Percentiles rank a stretch among this genome's conserved stretches.
Conservation (phyloP, 2,888 invertebrate species). For the Drosophila picticornis region DNA sequence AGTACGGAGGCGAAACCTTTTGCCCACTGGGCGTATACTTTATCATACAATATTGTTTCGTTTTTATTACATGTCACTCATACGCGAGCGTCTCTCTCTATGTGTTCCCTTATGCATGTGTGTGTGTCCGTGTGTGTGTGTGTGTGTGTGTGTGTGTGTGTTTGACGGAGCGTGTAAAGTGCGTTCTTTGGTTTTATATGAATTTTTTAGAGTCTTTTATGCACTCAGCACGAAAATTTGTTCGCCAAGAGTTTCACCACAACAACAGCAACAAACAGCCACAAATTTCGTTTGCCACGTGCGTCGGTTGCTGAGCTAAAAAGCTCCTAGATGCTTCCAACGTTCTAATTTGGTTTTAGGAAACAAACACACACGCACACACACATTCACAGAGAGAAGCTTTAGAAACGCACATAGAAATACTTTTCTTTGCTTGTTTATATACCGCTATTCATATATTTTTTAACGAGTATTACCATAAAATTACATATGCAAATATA, state of each 20-base stretch:
- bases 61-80: slow-evolving; percentile 80
- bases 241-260: slow-evolving; percentile 71
- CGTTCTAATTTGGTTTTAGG: slow-evolving; percentile 65
- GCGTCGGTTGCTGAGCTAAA: slow-evolving; percentile 39
- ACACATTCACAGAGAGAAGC: slow-evolving; percentile 15
- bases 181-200: slow-evolving; percentile 80
- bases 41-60: slow-evolving; percentile 81
- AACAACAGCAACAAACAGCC: slow-evolving; percentile 47
- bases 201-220: slow-evolving; percentile 79
- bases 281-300: slow-evolving; percentile 66
- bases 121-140: slow-evolving; percentile 24
- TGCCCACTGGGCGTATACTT: slow-evolving; percentile 81
- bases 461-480: slow-evolving; percentile 79
- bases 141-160: slow-evolving; percentile 26
- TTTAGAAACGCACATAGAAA: slow-evolving; percentile 16
- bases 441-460: slow-evolving; percentile 60
- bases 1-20: slow-evolving; percentile 50
- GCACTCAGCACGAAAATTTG: slow-evolving; percentile 79
- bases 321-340: slow-evolving; percentile 38
- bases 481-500: slow-evolving; percentile 80
- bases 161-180: slow-evolving; percentile 72
- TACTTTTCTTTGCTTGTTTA: slow-evolving; percentile 54
- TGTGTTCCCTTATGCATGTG: slow-evolving; percentile 10
- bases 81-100: slow-evolving; percentile 55
- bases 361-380: background rate